Evolutionary conservation across 2,888 invertebrate species (phyloP).

Genomic region (Drosophila parthenogenetica): DNA sequence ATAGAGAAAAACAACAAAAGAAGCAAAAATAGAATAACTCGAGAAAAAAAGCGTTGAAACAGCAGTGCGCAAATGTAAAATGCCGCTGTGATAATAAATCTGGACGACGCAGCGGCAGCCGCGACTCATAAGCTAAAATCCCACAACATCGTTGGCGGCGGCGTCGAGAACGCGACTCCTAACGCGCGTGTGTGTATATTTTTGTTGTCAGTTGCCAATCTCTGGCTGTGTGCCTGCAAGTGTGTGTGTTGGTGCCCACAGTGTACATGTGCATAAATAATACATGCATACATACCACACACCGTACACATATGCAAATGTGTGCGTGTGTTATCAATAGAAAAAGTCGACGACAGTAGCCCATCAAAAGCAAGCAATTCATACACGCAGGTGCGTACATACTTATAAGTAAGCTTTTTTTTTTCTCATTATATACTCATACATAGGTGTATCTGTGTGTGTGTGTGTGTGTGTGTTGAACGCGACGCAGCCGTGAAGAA

Average conservation of each 20-base stretch:
- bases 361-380: conserved; percentile 59
- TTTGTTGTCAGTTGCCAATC: conserved; percentile 57
- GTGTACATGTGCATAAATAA: conserved; percentile 32
- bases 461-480: conserved; percentile 30
- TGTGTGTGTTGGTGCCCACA: conserved; percentile 1
- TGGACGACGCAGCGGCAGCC: conserved; percentile 72
- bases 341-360: conserved; percentile 25
- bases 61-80: conserved; percentile 77
- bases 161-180: conserved; percentile 63
- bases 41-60: conserved; percentile 30
- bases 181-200: conserved; percentile 71
- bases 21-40: conserved; percentile 41
- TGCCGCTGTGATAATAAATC: conserved; percentile 75
- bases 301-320: conserved; percentile 6
- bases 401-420: conserved; percentile 1
- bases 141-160: conserved; percentile 67
- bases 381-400: conserved; percentile 94
- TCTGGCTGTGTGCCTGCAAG: conserved; percentile 26
- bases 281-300: conserved; percentile 24
- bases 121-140: conserved; percentile 44
- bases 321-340: conserved; percentile 53
- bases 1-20: conserved; percentile 17
- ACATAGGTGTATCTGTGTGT: background rate
- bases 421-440: conserved; percentile 1
- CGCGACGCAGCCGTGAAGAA: conserved; percentile 94